Evolutionary conservation across 2,113 vertebrate species (phyloP).

Genomic region (Urocitellus parryii): DNA sequence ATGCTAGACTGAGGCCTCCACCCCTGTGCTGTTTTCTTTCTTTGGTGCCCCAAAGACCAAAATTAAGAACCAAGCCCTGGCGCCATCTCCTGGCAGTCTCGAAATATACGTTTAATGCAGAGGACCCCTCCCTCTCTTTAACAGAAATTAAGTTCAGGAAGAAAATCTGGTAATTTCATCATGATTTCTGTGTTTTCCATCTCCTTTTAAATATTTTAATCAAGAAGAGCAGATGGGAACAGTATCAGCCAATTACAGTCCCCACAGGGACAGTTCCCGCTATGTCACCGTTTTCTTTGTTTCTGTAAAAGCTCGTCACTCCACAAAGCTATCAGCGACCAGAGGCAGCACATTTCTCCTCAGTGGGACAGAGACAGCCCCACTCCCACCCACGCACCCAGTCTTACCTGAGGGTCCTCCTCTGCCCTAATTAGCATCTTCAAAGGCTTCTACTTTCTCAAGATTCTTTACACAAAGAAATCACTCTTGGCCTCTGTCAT

Average conservation of each 20-base stretch:
- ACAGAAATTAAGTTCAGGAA: neutral
- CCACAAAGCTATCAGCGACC: neutral
- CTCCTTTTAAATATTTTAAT: constrained; percentile 24
- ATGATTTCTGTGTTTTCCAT: constrained; percentile 21
- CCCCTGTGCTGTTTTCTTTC: neutral
- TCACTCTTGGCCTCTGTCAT: neutral
- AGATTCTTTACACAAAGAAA: neutral
- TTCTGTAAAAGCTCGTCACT: neutral
- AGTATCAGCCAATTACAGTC: constrained; percentile 15
- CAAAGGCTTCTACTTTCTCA: too few relatives aligned
- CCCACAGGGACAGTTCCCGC: neutral
- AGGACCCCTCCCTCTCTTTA: neutral
- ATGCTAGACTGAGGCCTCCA: neutral
- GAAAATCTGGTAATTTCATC: neutral
- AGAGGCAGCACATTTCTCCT: neutral
- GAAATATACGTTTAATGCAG: neutral
- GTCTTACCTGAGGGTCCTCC: neutral
- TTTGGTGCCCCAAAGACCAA: neutral
- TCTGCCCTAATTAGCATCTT: neutral
- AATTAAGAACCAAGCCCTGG: constrained; percentile 69
- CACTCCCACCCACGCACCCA: neutral
- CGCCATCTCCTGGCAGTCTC: constrained; percentile 69
- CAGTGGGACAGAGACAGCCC: neutral
- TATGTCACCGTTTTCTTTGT: constrained; percentile 27
- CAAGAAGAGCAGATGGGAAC: neutral